Evolutionary conservation across 2,888 invertebrate species (phyloP), one percentile per base, ranked within the genome.

Genomic region (Athripsodes cinereus): DNA sequence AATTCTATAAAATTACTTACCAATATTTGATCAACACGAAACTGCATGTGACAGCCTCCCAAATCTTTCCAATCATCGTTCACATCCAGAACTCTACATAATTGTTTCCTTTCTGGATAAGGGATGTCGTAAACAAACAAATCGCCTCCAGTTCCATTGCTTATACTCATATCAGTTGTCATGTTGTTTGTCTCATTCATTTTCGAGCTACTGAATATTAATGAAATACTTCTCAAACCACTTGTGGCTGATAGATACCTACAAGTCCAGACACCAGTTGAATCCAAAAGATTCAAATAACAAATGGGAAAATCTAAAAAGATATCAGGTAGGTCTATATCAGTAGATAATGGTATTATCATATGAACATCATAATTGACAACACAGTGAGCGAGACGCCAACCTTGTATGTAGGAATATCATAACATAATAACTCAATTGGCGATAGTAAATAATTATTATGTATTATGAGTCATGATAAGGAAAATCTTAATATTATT

Each of bases 1-100:
- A n/a, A n/a, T n/a, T n/a, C n/a, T 31, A 31, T 31, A 11, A 11
- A 31, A 6, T 8, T 31, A 72, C 76, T 74, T 70, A 81, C 81
- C 64, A 79, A 78, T 26, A 87, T 76, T 22, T 81, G 80, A 53
- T 76, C 74, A 1, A 81, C 75, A 59, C 82, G 80, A 67, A 85
- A 88, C 58, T 83, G 76, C 85, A 90, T 90, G 60, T 77, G 71
- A 59, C 75, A 74, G 58, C 81, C 81, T 26, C 86, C 93, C 61
- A 95, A 73, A 67, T 87, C 86, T 68, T 86, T 84, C 93, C 93
- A 95, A 66, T 84, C 81, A 65, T 88, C 83, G 68, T 88, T 84
- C 64, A 84, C 81, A 69, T 95, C 94, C 54, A 95, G 75, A 64
- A 92, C 81, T 64, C 83, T 78, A 68, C 91, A 92, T 44, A 95